phyloP scores from a whole-genome alignment of 2,797 vertebrate genomes.

The Helarctos malayanus region DNA sequence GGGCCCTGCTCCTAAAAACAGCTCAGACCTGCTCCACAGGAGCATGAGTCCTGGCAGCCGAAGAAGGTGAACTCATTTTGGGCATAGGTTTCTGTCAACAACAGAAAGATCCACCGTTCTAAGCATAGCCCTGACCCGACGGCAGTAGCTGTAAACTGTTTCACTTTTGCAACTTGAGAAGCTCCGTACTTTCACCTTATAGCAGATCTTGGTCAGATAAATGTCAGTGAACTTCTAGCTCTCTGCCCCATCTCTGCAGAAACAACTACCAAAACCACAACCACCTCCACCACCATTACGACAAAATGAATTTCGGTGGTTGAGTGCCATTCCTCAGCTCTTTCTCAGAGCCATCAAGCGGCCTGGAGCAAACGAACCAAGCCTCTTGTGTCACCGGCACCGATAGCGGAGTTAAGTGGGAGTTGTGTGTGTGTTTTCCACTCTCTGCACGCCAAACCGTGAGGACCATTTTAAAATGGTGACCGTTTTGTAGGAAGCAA shows the following conservation, averaged over 20 bases:
- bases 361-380: not conserved
- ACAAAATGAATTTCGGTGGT: not conserved
- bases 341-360: not conserved
- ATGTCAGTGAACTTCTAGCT: conserved; percentile 6
- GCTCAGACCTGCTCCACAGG: conserved; percentile 74
- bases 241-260: not conserved
- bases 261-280: not conserved
- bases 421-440: not conserved
- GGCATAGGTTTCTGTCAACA: conserved; percentile 54
- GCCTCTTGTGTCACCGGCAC: not conserved
- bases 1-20: conserved; percentile 64
- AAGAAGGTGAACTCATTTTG: conserved; percentile 66
- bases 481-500: not conserved
- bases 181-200: conserved; percentile 1
- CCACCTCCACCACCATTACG: not conserved
- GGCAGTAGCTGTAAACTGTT: not conserved
- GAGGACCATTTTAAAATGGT: not conserved
- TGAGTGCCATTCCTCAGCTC: not conserved
- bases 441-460: not conserved
- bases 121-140: not conserved
- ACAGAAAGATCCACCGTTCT: not conserved
- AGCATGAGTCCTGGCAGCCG: not conserved
- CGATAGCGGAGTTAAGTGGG: not conserved
- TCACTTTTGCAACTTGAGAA: conserved; percentile 15
- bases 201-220: conserved; percentile 45